phyloP scores from a whole-genome alignment of 1,140 invertebrate genomes.

The Ephestia elutella region DNA sequence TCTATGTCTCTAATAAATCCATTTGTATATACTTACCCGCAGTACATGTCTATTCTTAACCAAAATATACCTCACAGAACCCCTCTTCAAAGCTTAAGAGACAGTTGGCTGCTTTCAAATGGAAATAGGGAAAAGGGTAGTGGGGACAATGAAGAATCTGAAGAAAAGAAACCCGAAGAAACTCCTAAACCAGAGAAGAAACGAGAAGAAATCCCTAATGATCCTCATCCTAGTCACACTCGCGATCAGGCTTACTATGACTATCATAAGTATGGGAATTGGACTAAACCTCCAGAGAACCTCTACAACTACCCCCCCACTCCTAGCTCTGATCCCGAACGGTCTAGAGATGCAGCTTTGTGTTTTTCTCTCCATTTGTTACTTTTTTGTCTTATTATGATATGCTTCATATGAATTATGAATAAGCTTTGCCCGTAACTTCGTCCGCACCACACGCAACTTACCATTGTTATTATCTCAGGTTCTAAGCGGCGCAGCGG shows the following conservation, averaged over 20 bases:
- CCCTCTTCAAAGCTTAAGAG: background rate
- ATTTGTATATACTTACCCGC: background rate
- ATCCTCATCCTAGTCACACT: background rate
- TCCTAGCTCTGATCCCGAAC: slow-evolving; percentile 12
- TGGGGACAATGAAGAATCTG: slow-evolving; percentile 2
- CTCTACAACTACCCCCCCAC: slow-evolving; percentile 21
- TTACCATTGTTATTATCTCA: too few species aligned
- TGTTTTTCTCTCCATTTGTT: background rate
- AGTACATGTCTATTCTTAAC: background rate
- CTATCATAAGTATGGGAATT: background rate
- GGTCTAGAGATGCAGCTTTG: background rate
- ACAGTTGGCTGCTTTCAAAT: background rate
- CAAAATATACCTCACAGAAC: background rate
- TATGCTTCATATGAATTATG: background rate
- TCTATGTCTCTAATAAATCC: background rate
- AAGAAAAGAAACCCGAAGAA: slow-evolving; percentile 7
- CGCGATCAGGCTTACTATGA: background rate
- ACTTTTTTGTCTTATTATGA: background rate
- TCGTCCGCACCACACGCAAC: too few species aligned
- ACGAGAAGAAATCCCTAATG: background rate
- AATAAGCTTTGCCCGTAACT: too few species aligned
- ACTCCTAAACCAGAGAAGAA: background rate
- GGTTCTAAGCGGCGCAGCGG: too few species aligned
- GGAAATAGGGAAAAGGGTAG: background rate
- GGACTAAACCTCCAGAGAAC: slow-evolving; percentile 17